phyloP scores from a whole-genome alignment of 1,140 invertebrate species.

The Tenebrio molitor region DNA sequence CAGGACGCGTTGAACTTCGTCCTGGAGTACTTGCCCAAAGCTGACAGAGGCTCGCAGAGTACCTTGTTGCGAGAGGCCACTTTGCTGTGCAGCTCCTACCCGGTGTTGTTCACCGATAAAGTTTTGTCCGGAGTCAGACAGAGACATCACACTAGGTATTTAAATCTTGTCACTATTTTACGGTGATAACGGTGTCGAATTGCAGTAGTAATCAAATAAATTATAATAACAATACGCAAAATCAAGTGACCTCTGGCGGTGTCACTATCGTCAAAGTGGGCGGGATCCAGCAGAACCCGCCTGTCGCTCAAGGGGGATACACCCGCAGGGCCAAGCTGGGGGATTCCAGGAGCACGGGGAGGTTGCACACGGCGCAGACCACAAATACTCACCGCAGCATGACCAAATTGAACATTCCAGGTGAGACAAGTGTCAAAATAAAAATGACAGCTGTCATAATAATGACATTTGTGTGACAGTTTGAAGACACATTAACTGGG shows the following conservation, averaged over 20 bases:
- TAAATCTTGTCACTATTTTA: background rate
- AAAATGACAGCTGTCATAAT: too few species aligned
- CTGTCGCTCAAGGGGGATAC: constrained; percentile 68
- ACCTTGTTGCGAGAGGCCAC: constrained; percentile 83
- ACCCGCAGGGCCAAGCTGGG: constrained; percentile 75
- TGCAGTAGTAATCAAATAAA: constrained; percentile 62
- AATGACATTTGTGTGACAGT: too few species aligned
- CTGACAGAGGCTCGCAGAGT: constrained; percentile 78
- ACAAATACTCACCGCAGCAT: constrained; percentile 80
- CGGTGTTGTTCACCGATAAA: constrained; percentile 82
- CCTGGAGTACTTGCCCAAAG: constrained; percentile 78
- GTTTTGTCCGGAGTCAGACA: constrained; percentile 80
- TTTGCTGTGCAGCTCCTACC: constrained; percentile 81
- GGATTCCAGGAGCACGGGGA: constrained; percentile 78
- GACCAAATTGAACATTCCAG: constrained; percentile 79
- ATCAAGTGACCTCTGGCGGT: constrained; percentile 76
- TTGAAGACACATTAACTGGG: too few species aligned
- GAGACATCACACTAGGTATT: constrained; percentile 70
- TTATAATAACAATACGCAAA: constrained; percentile 67
- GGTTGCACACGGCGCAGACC: constrained; percentile 76
- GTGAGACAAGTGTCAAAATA: too few species aligned
- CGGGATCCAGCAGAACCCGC: constrained; percentile 64
- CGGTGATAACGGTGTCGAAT: background rate
- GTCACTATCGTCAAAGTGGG: constrained; percentile 84
- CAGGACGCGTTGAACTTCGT: constrained; percentile 86